Percentiles rank a stretch among this genome's conserved stretches.
These are phyloP conservation scores for Lycocerus yunnanus DNA, from an alignment of 2,888 invertebrate species.

Conservation along the genomic window DNA sequence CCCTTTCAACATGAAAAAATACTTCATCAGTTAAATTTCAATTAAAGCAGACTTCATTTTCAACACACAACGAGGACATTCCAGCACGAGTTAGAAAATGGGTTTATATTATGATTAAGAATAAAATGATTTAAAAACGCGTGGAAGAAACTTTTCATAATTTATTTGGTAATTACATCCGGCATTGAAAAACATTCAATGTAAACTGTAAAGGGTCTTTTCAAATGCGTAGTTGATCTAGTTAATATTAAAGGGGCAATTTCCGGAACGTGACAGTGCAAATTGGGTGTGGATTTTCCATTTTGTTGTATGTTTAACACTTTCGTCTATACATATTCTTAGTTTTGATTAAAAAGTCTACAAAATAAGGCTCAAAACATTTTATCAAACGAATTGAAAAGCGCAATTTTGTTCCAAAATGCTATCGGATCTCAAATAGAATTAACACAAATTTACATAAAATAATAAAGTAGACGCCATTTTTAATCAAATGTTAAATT, in stretches of 20 bases:
- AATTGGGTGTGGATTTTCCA: slow-evolving; percentile 20
- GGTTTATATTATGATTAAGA: not conserved
- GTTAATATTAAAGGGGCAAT: slow-evolving; percentile 22
- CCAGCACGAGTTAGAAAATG: not conserved
- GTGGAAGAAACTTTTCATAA: not conserved
- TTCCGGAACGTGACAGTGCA: slow-evolving; percentile 21
- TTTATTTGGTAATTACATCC: slow-evolving; percentile 6
- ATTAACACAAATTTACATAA: not conserved
- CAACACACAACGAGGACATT: not conserved
- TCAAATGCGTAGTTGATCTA: slow-evolving; percentile 19
- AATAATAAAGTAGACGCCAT: not conserved
- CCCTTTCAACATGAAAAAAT: not conserved
- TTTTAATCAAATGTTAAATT: not conserved
- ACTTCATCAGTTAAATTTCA: not conserved
- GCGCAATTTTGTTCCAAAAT: not conserved
- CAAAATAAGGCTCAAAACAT: not conserved
- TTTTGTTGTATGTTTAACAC: slow-evolving; percentile 4
- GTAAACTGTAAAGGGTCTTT: slow-evolving; percentile 7
- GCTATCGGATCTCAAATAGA: not conserved
- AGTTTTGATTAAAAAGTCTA: not conserved
- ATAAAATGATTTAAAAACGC: not conserved
- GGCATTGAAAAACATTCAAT: slow-evolving; percentile 3
- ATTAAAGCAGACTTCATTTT: not conserved
- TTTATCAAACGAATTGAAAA: not conserved
- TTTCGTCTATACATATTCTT: not conserved